These are phyloP conservation scores for Phyllostomus discolor DNA, from an alignment of 2,113 vertebrate genomes.

Conservation along the genomic window DNA sequence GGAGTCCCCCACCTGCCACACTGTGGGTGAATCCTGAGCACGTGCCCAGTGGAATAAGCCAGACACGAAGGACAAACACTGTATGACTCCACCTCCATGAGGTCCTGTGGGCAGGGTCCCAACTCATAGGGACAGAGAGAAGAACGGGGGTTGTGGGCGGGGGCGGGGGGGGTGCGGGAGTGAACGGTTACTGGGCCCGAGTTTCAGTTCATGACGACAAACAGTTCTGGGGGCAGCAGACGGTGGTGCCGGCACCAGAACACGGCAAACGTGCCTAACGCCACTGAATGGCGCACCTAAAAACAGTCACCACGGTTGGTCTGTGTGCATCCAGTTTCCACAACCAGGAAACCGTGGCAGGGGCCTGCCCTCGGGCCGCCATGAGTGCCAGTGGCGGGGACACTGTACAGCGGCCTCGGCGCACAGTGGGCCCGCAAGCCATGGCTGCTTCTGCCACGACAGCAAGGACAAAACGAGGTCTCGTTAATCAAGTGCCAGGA, in stretches of 20 bases:
- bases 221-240: not conserved
- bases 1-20: accelerated
- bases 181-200: accelerated
- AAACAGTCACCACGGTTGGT: too few relatives aligned
- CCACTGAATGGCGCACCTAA: not conserved
- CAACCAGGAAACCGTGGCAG: too few relatives aligned
- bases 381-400: accelerated
- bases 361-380: accelerated
- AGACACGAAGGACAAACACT: accelerated
- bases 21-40: accelerated
- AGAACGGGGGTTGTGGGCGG: accelerated
- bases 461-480: not conserved
- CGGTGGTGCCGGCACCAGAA: accelerated
- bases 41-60: accelerated
- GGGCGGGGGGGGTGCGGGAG: accelerated
- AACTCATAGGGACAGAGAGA: not conserved
- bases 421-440: not conserved
- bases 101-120: accelerated
- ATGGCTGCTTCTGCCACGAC: not conserved
- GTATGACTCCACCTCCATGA: accelerated
- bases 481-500: not conserved
- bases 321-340: too few relatives aligned
- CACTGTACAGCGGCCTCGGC: accelerated
- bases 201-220: not conserved
- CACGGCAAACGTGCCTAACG: accelerated